A percentile compares a stretch with the other conserved stretches of the same genome.
Conservation (phyloP, 1,140 invertebrate species). For the Formica selysi region DNA sequence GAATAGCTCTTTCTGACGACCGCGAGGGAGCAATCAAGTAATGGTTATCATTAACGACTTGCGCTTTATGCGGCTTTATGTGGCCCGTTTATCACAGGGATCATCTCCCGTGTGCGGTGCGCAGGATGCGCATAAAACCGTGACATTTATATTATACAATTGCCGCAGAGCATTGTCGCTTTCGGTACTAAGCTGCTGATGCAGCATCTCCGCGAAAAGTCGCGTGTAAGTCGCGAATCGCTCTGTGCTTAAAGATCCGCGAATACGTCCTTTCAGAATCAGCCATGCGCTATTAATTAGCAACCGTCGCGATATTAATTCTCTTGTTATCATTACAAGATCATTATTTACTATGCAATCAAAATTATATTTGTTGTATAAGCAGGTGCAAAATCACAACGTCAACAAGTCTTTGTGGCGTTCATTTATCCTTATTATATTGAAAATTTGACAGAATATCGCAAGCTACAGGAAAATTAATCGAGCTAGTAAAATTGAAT, state of each 20-base stretch:
- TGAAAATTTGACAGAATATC: neutral
- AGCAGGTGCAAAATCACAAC: conserved; percentile 48
- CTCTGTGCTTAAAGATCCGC: neutral
- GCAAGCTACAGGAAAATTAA: conserved; percentile 3
- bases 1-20: conserved; percentile 25
- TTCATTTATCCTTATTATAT: neutral
- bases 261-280: conserved; percentile 37
- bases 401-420: neutral
- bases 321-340: conserved; percentile 39
- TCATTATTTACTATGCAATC: conserved; percentile 30
- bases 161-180: neutral
- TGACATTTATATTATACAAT: conserved; percentile 3
- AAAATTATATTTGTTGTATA: conserved; percentile 9
- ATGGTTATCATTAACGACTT: conserved; percentile 43
- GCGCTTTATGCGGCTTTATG: conserved; percentile 26
- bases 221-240: neutral
- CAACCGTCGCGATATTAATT: conserved; percentile 31
- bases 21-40: conserved; percentile 26
- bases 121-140: neutral
- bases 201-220: conserved; percentile 20
- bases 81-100: conserved; percentile 32
- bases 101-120: conserved; percentile 43
- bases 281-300: conserved; percentile 48
- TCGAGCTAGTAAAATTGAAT: neutral
- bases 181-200: neutral